Base-by-base conservation (phyloP, 2,797 vertebrate genomes). In the Hyperoplus lanceolatus region DNA sequence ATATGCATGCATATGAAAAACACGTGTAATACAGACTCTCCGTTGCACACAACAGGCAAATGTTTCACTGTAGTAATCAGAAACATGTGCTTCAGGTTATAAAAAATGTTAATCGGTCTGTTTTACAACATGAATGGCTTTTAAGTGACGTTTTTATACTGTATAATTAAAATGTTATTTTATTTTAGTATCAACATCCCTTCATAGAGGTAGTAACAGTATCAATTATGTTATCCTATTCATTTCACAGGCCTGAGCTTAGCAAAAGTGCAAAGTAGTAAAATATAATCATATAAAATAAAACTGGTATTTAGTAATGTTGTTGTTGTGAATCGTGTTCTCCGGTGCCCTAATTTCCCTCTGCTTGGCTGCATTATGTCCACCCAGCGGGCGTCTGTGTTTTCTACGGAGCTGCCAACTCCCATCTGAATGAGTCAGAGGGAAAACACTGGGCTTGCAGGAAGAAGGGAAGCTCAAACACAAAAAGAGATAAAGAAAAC, bases 241-340 rank as follows among this genome's bases (percentile, higher is more conserved):
- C 29, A 29, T 29, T 29, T 29, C 29, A 29, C 29, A 29, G 29
- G 29, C 29, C 29, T 29, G 29, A 29, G 29, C 29, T 29, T 29
- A 29, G 29, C 29, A 29, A 3, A 29, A 29, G 29, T 29, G 29
- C 29, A 29, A 29, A 29, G 29, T 29, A 29, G 29, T 3, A 3
- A 29, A 29, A 29, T 29, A 29, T 29, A 29, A 29, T 29, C 29
- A 29, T 29, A 29, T 29, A 29, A 29, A 29, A 29, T 29, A 29
- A 3, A 29, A 29, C 29, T 29, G 29, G 43, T 48, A 2, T 48
- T 68, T 66, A 10, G 29, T 81, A 61, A 81, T 13, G 11, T 58
- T 41, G 46, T 21, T 63, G 36, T 21, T 63, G 36, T 77, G 84
- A 85, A 70, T 87, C 64, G 74, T 80, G 71, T 80, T 84, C 75